Evolutionary conservation across 1,140 invertebrate species (phyloP), one percentile per base, ranked within the genome.

Genomic region (Bombus superbus): DNA sequence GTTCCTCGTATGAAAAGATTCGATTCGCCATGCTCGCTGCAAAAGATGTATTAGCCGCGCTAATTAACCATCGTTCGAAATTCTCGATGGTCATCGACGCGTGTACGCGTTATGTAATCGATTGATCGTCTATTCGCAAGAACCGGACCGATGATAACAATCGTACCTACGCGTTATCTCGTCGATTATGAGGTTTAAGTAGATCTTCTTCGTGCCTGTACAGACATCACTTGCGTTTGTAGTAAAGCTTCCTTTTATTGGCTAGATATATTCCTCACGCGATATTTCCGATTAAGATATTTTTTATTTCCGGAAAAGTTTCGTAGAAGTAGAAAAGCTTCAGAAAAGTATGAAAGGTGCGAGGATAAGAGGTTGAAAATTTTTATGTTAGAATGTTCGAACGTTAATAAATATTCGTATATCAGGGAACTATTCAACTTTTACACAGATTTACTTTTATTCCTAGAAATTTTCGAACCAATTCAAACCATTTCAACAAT

Each of bases 51-150:
- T 69, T 66, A 71, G 47, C n/a, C 47, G 8, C 25, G 77, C 28
- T 59, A 72, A 81, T 85, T 71, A 38, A 53, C 25, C 69, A 81
- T 81, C 42, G 8, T n/a, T 35, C 64, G 42, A 47, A 85, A 80
- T 80, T 80, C 68, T 47, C 57, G 57, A 74, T 74, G 72, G 42
- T 73, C 69, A 28, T 32, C 42, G 57, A 32, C 32, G n/a, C 35
- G 71, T 28, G 25, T 15, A 28, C 18, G 47, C 2, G 38, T 68
- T 59, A 74, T 11, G 69, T 73, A 40, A 81, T 53, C 42, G 57
- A 53, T 62, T 32, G 73, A 3, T 40, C 28, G 5, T 22, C 53
- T 47, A 57, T 11, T 15, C 38, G 3, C 9, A 15, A 35, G 32
- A 38, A 40, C 15, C n/a, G 18, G 10, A 44, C 18, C 47, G 38